These are phyloP conservation scores for Corythoichthys intestinalis DNA, from an alignment of 2,113 vertebrate genomes.

Conservation along the genomic window DNA sequence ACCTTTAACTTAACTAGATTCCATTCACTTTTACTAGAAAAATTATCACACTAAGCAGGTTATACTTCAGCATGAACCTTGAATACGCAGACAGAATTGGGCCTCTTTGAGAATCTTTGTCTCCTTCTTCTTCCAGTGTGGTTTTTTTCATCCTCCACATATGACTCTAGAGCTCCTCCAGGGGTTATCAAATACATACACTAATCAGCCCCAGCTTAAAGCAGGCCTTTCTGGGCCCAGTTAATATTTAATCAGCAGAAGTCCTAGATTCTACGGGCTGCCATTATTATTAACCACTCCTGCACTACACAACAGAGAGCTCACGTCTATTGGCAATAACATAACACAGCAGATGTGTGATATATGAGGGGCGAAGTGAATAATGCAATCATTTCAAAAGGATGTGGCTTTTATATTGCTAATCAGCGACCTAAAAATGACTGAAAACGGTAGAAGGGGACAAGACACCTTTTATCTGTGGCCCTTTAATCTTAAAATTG, in stretches of 20 bases:
- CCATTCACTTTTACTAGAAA: not conserved
- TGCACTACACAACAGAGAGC: constrained; percentile 13
- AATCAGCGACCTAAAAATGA: not conserved
- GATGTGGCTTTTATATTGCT: not conserved
- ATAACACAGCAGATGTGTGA: constrained; percentile 4
- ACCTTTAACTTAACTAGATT: not conserved
- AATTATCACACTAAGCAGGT: not conserved
- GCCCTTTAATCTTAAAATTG: not conserved
- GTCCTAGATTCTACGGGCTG: constrained; percentile 66
- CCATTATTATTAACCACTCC: constrained; percentile 50
- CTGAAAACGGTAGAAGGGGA: not conserved
- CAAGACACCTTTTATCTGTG: not conserved
- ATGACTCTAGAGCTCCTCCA: constrained; percentile 44
- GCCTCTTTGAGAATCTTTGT: constrained; percentile 36
- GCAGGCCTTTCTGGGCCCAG: constrained; percentile 45
- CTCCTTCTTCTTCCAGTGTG: constrained; percentile 29
- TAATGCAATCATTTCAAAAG: not conserved
- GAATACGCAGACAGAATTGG: constrained; percentile 25
- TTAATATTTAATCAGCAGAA: constrained; percentile 71
- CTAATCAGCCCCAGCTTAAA: constrained; percentile 64
- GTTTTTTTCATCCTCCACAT: constrained; percentile 16
- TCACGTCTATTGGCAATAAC: constrained; percentile 5
- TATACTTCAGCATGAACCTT: not conserved
- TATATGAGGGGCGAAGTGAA: not conserved
- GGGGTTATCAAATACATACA: constrained; percentile 61